Evolutionary conservation across 2,797 vertebrate genomes (phyloP), one percentile per base, ranked within the genome.

Genomic region (Xenops minutus): DNA sequence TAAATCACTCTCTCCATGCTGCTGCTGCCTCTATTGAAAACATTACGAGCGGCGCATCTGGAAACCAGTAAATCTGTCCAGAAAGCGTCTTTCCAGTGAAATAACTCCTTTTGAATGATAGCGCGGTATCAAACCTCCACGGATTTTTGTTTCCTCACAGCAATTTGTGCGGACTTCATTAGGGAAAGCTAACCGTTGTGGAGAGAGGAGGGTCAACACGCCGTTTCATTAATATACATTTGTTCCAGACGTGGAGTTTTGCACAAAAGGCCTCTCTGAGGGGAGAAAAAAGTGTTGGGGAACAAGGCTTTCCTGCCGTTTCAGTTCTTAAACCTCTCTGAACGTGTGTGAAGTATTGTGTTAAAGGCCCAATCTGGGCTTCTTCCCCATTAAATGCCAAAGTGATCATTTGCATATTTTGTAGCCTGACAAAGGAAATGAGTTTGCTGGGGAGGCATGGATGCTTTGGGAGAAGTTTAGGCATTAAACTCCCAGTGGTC

Each of bases 351-450:
- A 95, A 97, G 95, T 97, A 95, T 94, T 96, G 89, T 94, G 93
- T 16, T 39, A 69, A 96, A 89, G 83, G 92, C 95, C 90, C 92
- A 94, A 96, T 95, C 95, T 97, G 96, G 93, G 89, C 74, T 96
- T 95, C 90, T 93, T 92, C 92, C 87, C 91, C 68, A 43, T 83
- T 97, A 96, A 96, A 96, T 95, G 92, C 88, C 95, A 96, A 95
- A 96, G 96, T 55, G 96, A 96, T 95, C 86, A 98, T 98, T 98
- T 97, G 97, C 97, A 97, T 97, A 96, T 98, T 97, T 97, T 97
- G 94, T 95, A 96, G 94, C 92, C 96, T 96, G 96, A 98, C 97
- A 97, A 98, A 98, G 97, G 96, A 97, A 97, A 96, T 96, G 95
- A 97, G 96, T 97, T 96, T 96, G 96, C 96, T 88, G 96, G 87